A percentile compares a stretch with the other conserved stretches of the same genome.
Evolutionary conservation across 2,113 vertebrate genomes (phyloP).

Genomic region (Cyanoderma ruficeps): DNA sequence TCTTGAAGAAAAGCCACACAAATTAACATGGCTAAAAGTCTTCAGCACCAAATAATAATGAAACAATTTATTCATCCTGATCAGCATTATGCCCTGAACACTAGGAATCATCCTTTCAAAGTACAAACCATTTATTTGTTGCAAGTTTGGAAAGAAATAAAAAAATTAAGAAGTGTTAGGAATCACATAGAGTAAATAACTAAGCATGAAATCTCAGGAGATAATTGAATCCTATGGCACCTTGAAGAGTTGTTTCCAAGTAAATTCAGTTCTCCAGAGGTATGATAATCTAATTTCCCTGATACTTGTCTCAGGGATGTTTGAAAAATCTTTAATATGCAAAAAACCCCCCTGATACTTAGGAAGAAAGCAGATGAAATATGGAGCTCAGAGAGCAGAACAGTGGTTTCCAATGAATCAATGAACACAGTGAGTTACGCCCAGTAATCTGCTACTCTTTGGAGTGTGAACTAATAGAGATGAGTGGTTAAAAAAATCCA

Average conservation of each 20-base stretch:
- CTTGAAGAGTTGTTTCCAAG: not conserved
- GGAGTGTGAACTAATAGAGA: not conserved
- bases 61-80: not conserved
- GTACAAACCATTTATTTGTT: not conserved
- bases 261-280: not conserved
- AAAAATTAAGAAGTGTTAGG: not conserved
- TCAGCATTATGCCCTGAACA: not conserved
- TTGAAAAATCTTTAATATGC: not conserved
- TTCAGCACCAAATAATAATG: not conserved
- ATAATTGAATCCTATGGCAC: not conserved
- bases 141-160: not conserved
- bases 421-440: rapidly evolving
- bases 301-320: not conserved
- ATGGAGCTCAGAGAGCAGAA: not conserved
- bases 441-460: not conserved
- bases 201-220: not conserved
- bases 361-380: not conserved
- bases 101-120: not conserved
- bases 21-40: not conserved
- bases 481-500: not conserved
- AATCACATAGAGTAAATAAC: not conserved
- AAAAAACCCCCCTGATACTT: not conserved
- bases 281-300: not conserved
- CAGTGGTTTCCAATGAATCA: not conserved
- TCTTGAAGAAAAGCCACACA: not conserved